A percentile compares a stretch with the other conserved stretches of the same genome.
These are phyloP conservation scores for Microctonus brassicae DNA, from an alignment of 2,888 invertebrate species.

Conservation along the genomic window DNA sequence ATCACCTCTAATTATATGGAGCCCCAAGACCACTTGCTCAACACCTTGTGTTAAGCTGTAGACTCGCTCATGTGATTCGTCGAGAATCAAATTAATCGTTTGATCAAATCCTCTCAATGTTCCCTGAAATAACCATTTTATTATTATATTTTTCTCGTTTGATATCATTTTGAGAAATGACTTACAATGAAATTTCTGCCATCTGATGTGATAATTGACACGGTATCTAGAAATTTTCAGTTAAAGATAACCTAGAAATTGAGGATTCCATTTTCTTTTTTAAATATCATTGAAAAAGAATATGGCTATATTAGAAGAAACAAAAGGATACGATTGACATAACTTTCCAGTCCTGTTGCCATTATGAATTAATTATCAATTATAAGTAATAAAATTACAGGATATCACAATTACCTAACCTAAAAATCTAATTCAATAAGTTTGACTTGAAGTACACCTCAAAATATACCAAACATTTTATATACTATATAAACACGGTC, in stretches of 20 bases:
- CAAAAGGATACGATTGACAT: conserved; percentile 84
- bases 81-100: conserved; percentile 97
- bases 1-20: conserved; percentile 98
- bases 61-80: conserved; percentile 98
- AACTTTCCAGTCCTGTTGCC: conserved; percentile 89
- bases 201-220: conserved; percentile 96
- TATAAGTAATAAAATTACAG: not conserved
- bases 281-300: no score
- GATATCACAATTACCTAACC: no score
- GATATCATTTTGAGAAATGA: conserved; percentile 41
- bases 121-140: conserved; percentile 74
- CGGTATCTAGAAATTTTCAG: conserved; percentile 79
- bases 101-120: conserved; percentile 99
- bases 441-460: no score
- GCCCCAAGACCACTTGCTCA: conserved; percentile 94
- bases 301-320: conserved; percentile 2
- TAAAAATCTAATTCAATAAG: no score
- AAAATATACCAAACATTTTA: no score
- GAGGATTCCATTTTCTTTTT: conserved; percentile 28
- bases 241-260: no score
- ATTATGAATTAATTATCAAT: conserved; percentile 67
- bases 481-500: no score
- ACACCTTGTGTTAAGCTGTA: conserved; percentile 94
- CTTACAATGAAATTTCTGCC: conserved; percentile 93
- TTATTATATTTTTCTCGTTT: conserved; percentile 13